These are phyloP conservation scores for Carassius gibelio DNA, from an alignment of 2,113 vertebrate genomes.

Conservation along the genomic window DNA sequence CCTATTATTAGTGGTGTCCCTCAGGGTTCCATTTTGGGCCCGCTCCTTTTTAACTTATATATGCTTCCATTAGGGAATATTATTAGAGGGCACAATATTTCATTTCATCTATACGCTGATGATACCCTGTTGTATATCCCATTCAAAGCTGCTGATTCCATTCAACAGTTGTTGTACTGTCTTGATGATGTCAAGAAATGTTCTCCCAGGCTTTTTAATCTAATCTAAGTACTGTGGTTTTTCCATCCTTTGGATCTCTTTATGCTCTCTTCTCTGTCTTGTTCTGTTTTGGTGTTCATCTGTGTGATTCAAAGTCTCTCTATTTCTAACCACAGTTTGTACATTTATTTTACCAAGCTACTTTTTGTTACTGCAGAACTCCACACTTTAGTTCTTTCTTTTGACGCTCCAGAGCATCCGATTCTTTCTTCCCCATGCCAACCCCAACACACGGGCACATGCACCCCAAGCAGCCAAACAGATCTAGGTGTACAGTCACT, in stretches of 20 bases:
- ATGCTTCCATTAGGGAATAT: too few relatives aligned
- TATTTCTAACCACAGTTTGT: constrained; percentile 54
- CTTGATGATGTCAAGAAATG: too few relatives aligned
- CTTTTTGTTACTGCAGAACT: constrained; percentile 68
- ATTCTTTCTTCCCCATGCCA: constrained; percentile 60
- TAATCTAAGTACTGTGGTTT: too few relatives aligned
- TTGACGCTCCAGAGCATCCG: constrained; percentile 60
- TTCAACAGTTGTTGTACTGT: too few relatives aligned
- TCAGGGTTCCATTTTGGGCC: too few relatives aligned
- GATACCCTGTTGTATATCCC: too few relatives aligned
- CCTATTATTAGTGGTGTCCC: too few relatives aligned
- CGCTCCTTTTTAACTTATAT: too few relatives aligned
- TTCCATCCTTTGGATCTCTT: background rate
- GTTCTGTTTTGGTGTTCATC: background rate
- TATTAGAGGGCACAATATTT: too few relatives aligned
- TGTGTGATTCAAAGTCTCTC: constrained; percentile 37
- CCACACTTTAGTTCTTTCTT: constrained; percentile 65
- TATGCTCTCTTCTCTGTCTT: background rate
- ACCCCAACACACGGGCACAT: constrained; percentile 56
- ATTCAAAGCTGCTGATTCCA: too few relatives aligned
- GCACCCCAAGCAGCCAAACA: constrained; percentile 58
- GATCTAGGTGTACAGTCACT: constrained; percentile 45
- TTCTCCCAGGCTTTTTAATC: too few relatives aligned
- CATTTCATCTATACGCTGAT: too few relatives aligned
- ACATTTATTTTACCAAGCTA: constrained; percentile 69